phyloP scores from a whole-genome alignment of 1,140 invertebrate genomes.

The Dendroctonus ponderosae region DNA sequence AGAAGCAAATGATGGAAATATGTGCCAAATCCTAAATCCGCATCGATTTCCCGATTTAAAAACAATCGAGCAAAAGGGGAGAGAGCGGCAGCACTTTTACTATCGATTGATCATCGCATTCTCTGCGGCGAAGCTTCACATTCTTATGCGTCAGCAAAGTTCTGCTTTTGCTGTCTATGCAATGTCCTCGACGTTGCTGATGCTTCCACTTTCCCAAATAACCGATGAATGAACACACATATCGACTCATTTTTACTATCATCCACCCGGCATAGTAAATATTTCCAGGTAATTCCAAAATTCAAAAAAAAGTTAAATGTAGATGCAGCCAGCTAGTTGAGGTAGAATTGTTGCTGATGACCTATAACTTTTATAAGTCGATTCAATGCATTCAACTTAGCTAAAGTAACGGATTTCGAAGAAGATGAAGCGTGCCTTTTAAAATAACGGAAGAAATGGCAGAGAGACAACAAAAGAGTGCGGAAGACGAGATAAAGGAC shows the following conservation, averaged over 20 bases:
- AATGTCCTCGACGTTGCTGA: constrained; percentile 26
- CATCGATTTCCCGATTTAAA: constrained; percentile 25
- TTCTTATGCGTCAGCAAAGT: constrained; percentile 30
- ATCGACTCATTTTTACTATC: constrained; percentile 26
- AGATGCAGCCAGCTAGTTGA: too few species aligned
- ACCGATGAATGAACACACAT: constrained; percentile 23
- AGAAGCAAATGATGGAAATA: too few species aligned
- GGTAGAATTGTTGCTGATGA: too few species aligned
- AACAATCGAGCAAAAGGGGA: constrained; percentile 11
- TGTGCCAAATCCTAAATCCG: too few species aligned
- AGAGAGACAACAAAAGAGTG: too few species aligned
- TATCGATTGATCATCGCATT: constrained; percentile 32
- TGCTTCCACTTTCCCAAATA: constrained; percentile 28
- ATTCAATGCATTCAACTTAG: too few species aligned
- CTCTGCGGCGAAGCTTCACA: constrained; percentile 9
- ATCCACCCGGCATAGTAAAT: constrained; percentile 17
- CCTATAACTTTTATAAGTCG: too few species aligned
- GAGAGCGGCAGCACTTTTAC: constrained; percentile 26
- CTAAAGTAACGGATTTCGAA: too few species aligned
- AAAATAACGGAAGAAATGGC: too few species aligned
- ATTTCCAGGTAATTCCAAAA: not conserved
- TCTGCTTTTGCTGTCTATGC: constrained; percentile 25
- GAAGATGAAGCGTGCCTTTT: too few species aligned
- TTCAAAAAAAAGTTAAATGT: not conserved
- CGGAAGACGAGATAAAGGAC: too few species aligned